phyloP scores from a whole-genome alignment of 2,888 invertebrate species.

The Drosophila sordidapex region DNA sequence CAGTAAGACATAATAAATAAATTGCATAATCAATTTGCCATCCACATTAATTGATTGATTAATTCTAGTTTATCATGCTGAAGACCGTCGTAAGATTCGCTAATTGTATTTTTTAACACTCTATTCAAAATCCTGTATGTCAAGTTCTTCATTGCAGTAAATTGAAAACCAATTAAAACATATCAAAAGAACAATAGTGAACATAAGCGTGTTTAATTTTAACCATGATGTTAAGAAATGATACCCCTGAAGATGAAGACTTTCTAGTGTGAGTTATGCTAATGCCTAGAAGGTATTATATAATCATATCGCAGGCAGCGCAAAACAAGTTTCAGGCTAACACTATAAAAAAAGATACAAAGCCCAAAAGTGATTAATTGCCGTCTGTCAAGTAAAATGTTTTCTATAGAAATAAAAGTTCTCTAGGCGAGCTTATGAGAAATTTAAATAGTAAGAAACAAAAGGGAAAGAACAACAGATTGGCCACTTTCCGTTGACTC shows the following conservation, averaged over 20 bases:
- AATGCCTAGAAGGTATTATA: slow-evolving; percentile 39
- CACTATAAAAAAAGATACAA: slow-evolving; percentile 14
- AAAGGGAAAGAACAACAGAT: slow-evolving; percentile 19
- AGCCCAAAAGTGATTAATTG: slow-evolving; percentile 70
- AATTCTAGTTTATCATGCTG: slow-evolving; percentile 29
- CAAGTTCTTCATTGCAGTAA: slow-evolving; percentile 34
- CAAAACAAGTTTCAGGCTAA: slow-evolving; percentile 38
- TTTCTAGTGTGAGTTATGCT: slow-evolving; percentile 62
- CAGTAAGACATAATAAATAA: slow-evolving; percentile 1
- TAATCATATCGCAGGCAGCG: slow-evolving; percentile 34
- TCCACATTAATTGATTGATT: slow-evolving; percentile 37
- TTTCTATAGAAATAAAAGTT: slow-evolving; percentile 44
- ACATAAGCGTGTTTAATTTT: slow-evolving; percentile 61
- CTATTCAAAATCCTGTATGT: slow-evolving; percentile 36
- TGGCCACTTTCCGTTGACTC: slow-evolving; percentile 40
- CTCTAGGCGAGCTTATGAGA: slow-evolving; percentile 47
- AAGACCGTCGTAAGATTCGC: slow-evolving; percentile 11
- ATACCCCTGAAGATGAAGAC: slow-evolving; percentile 46
- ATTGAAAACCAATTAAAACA: slow-evolving; percentile 17
- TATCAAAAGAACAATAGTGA: slow-evolving; percentile 5
- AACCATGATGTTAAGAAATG: slow-evolving; percentile 57
- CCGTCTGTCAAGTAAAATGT: slow-evolving; percentile 66
- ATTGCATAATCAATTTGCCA: slow-evolving; percentile 44
- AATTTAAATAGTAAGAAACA: slow-evolving; percentile 31
- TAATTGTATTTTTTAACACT: slow-evolving; percentile 22